These are phyloP conservation scores for Napeogenes inachia DNA, from an alignment of 2,888 invertebrate species.

Conservation along the genomic window DNA sequence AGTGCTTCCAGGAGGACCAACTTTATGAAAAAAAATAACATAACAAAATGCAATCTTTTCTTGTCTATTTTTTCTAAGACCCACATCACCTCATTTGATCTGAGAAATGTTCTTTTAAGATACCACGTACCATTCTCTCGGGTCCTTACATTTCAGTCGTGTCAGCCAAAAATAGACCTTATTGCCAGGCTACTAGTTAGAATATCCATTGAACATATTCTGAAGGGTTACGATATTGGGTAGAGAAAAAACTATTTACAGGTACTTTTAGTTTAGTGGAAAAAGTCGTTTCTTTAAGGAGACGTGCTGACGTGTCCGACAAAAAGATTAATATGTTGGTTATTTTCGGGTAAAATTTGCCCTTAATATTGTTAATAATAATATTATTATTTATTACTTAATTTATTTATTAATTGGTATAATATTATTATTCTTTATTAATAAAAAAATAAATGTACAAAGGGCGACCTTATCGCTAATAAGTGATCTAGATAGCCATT, in stretches of 20 bases:
- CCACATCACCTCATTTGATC: constrained; percentile 1
- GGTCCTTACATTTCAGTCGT: background rate
- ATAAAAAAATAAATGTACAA: too few relatives aligned
- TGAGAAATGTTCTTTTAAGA: constrained; percentile 5
- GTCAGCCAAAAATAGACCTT: background rate
- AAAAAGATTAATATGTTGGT: too few relatives aligned
- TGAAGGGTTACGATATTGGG: background rate
- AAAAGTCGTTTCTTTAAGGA: background rate
- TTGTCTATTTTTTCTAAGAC: background rate
- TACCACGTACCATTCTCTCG: background rate
- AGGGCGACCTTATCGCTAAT: too few relatives aligned
- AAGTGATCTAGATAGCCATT: too few relatives aligned
- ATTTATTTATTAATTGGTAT: too few relatives aligned
- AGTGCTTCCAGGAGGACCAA: too few relatives aligned
- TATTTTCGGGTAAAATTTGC: too few relatives aligned
- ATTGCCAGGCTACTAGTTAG: background rate
- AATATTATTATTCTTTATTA: too few relatives aligned
- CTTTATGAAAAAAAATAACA: too few relatives aligned
- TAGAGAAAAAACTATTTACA: constrained; percentile 1
- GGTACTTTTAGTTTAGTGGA: background rate
- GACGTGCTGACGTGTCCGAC: background rate
- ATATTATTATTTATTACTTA: too few relatives aligned
- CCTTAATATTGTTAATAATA: too few relatives aligned
- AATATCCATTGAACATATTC: background rate
- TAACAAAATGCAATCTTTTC: background rate